phyloP scores from a whole-genome alignment of 1,140 invertebrate genomes.

The Teleopsis dalmanni region DNA sequence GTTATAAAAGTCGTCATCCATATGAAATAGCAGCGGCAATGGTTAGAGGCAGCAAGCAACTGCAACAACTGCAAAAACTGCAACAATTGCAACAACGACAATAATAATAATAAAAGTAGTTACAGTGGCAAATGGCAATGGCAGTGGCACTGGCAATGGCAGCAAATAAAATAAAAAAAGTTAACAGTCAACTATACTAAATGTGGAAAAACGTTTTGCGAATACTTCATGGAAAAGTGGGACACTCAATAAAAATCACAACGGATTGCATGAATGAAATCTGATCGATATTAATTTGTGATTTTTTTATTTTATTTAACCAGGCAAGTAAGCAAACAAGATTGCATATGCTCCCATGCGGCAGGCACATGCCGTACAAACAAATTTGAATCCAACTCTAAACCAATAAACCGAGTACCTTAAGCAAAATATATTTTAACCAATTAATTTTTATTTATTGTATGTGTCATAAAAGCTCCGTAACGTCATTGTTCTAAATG shows the following conservation, averaged over 20 bases:
- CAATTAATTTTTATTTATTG: too few relatives aligned
- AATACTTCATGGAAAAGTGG: constrained; percentile 44
- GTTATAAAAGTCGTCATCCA: too few relatives aligned
- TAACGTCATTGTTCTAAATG: too few relatives aligned
- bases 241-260: constrained; percentile 38
- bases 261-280: constrained; percentile 21
- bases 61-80: background rate
- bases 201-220: constrained; percentile 35
- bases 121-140: constrained; percentile 17
- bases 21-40: too few relatives aligned
- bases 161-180: constrained; percentile 2
- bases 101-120: too few relatives aligned
- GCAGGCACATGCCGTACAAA: too few relatives aligned
- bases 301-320: constrained; percentile 3
- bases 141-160: constrained; percentile 11
- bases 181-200: constrained; percentile 17
- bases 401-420: too few relatives aligned
- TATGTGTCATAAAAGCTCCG: too few relatives aligned
- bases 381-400: too few relatives aligned
- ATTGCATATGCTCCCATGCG: too few relatives aligned
- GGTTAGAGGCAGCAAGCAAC: background rate
- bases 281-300: constrained; percentile 12
- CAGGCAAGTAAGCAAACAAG: background rate
- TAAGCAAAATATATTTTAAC: too few relatives aligned
- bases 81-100: constrained; percentile 18